A percentile compares a stretch with the other conserved stretches of the same genome.
Conservation (phyloP, 1,140 invertebrate species). For the Marisa cornuarietis region DNA sequence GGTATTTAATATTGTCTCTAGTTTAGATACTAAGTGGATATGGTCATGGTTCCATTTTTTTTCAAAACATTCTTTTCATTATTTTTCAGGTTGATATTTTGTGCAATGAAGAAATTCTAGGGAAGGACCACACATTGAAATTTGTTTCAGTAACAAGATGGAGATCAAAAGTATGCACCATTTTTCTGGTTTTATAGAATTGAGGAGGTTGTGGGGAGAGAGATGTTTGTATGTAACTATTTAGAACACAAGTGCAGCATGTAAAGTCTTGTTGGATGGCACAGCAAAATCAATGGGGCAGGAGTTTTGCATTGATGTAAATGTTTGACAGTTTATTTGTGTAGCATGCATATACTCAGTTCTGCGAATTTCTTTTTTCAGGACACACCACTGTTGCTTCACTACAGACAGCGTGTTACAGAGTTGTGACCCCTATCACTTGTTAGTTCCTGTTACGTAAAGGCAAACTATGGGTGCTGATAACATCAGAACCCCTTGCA, state of each 20-base stretch:
- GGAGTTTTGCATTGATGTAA: too few species aligned
- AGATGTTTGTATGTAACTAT: background rate
- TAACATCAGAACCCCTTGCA: too few species aligned
- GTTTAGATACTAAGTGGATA: too few species aligned
- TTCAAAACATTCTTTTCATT: background rate
- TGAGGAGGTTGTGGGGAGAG: too few species aligned
- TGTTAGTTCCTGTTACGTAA: too few species aligned
- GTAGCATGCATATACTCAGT: background rate
- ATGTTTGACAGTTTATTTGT: background rate
- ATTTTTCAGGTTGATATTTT: constrained; percentile 85
- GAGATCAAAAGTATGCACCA: constrained; percentile 80
- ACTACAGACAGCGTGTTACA: constrained; percentile 54
- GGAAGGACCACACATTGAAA: constrained; percentile 98
- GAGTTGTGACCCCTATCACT: constrained; percentile 41
- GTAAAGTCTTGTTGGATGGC: background rate
- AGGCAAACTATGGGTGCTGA: too few species aligned
- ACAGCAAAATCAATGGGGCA: background rate
- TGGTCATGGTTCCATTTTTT: too few species aligned
- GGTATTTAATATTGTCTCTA: too few species aligned
- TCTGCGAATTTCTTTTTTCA: constrained; percentile 38
- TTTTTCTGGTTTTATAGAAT: too few species aligned
- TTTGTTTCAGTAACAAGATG: constrained; percentile 98
- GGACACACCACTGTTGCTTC: constrained; percentile 58
- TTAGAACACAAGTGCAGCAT: background rate
- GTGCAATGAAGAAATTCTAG: constrained; percentile 97